Percentiles rank a stretch among this genome's conserved stretches.
Conservation (phyloP, 2,113 vertebrate genomes). For the Mellivora capensis region DNA sequence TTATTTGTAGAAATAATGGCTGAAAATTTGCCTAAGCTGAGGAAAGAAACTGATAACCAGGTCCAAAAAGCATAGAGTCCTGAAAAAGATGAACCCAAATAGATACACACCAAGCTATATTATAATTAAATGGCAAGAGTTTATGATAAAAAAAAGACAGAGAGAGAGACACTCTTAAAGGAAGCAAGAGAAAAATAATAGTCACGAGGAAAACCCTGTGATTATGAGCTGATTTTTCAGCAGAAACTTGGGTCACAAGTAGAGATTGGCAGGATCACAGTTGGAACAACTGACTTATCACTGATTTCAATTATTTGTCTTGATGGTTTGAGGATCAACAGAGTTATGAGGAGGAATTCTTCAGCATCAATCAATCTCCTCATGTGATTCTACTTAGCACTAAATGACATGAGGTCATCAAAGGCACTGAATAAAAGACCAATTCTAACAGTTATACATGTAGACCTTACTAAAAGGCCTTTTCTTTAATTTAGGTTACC, state of each 20-base stretch:
- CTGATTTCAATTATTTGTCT: background rate
- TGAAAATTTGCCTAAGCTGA: background rate
- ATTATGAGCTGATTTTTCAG: background rate
- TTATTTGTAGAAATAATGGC: background rate
- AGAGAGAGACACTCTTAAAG: background rate
- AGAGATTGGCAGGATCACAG: background rate
- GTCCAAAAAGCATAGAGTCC: background rate
- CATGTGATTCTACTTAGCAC: background rate
- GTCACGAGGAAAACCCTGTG: background rate
- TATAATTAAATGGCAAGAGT: background rate
- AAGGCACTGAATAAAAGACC: background rate
- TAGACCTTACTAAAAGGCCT: background rate
- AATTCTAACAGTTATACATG: background rate
- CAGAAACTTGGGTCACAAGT: background rate
- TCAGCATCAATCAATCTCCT: background rate
- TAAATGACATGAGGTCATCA: background rate
- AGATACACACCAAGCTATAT: background rate
- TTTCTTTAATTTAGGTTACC: background rate
- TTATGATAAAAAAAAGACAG: background rate
- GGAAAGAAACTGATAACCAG: background rate
- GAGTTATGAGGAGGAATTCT: background rate
- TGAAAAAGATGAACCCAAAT: background rate
- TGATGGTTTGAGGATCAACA: background rate
- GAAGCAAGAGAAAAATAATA: background rate
- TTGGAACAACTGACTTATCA: background rate